Evolutionary conservation across 2,797 vertebrate genomes (phyloP).

Genomic region (Tenualosa thibaudeaui): DNA sequence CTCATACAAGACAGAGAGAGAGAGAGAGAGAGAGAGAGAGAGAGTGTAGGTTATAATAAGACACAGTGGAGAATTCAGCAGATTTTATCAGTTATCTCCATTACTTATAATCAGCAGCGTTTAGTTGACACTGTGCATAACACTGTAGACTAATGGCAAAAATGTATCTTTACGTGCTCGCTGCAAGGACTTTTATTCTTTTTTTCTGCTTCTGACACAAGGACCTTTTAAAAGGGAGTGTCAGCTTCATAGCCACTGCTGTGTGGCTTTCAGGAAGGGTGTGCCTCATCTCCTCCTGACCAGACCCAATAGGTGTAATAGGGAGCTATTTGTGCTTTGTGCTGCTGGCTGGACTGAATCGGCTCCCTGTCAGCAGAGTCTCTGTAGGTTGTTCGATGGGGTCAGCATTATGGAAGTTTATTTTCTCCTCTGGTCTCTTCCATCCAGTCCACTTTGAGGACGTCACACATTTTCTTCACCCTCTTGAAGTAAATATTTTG

Average conservation of each 20-base stretch:
- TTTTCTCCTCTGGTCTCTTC: conserved; percentile 5
- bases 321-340: background rate
- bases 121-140: background rate
- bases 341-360: background rate
- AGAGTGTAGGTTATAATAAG: background rate
- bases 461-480: background rate
- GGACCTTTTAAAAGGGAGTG: conserved; percentile 10
- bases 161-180: background rate
- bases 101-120: background rate
- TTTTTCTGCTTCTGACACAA: background rate
- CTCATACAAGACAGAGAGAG: background rate
- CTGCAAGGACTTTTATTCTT: background rate
- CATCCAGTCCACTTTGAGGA: background rate
- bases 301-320: background rate
- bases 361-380: background rate
- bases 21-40: background rate
- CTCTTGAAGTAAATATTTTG: background rate
- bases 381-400: background rate
- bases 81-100: background rate
- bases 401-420: conserved; percentile 27
- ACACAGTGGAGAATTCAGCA: background rate
- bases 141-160: background rate
- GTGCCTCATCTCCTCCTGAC: background rate
- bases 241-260: background rate
- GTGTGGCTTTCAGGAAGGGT: background rate